Conservation (phyloP, 2,113 vertebrate species). For the Halichoerus grypus region DNA sequence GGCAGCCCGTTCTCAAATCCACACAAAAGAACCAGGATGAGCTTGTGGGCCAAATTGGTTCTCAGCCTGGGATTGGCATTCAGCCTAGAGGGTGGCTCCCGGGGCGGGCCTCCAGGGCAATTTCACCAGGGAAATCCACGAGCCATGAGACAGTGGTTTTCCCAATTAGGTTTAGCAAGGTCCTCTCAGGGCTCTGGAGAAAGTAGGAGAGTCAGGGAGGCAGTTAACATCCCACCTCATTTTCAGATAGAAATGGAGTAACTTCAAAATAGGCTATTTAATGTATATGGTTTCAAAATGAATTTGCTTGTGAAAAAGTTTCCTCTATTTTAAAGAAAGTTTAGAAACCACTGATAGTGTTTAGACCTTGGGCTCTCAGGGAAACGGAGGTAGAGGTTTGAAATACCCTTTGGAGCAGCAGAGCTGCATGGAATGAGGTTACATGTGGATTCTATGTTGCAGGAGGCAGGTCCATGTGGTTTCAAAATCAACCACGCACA, state of each 20-base stretch:
- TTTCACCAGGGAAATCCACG: not conserved
- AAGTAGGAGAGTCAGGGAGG: not conserved
- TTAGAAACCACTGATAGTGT: not conserved
- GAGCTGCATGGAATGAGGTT: not conserved
- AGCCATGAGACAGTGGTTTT: fast-evolving
- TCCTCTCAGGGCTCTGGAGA: not conserved
- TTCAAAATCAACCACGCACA: not conserved
- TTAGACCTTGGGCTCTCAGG: not conserved
- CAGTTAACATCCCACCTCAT: not conserved
- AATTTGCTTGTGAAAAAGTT: conserved; percentile 16
- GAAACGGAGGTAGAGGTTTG: not conserved
- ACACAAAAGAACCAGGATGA: not conserved
- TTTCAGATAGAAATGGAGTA: conserved; percentile 1
- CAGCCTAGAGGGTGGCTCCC: not conserved
- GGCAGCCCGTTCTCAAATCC: not conserved
- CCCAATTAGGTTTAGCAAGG: not conserved
- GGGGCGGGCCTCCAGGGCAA: not conserved
- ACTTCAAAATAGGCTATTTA: not conserved
- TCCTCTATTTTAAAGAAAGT: not conserved
- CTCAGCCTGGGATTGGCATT: not conserved
- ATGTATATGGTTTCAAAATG: not conserved
- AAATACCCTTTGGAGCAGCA: not conserved
- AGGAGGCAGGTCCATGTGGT: not conserved
- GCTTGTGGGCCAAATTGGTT: not conserved
- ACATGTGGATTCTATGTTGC: not conserved